These are phyloP conservation scores for Andrena bucephala DNA, from an alignment of 2,888 invertebrate genomes.

Conservation along the genomic window DNA sequence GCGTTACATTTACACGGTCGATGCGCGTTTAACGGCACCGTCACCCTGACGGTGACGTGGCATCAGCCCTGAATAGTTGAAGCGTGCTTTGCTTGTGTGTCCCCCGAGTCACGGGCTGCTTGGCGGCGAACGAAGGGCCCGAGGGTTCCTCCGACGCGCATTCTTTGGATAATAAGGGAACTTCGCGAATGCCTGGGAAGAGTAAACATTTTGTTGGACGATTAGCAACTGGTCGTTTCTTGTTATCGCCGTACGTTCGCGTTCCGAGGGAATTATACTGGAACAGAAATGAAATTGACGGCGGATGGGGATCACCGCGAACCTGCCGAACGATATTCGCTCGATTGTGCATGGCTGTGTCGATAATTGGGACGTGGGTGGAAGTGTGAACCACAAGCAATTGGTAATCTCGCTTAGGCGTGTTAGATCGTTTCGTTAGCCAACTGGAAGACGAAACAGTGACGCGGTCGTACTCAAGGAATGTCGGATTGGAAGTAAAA, in stretches of 20 bases:
- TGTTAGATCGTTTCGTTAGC: no score
- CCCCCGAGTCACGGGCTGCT: slow-evolving; percentile 12
- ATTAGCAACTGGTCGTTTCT: not conserved
- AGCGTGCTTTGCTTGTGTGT: not conserved
- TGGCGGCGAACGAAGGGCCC: slow-evolving; percentile 6
- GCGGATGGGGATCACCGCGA: not conserved
- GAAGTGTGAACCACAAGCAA: no score
- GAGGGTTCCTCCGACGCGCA: not conserved
- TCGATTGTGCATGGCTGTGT: no score
- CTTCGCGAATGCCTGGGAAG: not conserved
- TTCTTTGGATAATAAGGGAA: slow-evolving; percentile 8
- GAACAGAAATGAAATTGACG: not conserved
- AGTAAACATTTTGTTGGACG: not conserved
- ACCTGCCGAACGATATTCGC: no score
- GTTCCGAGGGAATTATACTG: no score
- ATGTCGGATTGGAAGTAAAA: no score
- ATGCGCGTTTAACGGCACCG: slow-evolving; percentile 24
- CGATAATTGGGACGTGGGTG: no score
- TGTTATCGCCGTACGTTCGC: no score
- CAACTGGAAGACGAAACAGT: no score
- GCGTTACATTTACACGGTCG: slow-evolving; percentile 19
- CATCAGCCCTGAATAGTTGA: slow-evolving; percentile 23
- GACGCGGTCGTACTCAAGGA: no score
- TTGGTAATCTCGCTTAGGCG: no score
- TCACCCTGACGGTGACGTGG: slow-evolving; percentile 26